Base-by-base conservation (phyloP, 2,888 invertebrate species). In the Cheilosia grossa region DNA sequence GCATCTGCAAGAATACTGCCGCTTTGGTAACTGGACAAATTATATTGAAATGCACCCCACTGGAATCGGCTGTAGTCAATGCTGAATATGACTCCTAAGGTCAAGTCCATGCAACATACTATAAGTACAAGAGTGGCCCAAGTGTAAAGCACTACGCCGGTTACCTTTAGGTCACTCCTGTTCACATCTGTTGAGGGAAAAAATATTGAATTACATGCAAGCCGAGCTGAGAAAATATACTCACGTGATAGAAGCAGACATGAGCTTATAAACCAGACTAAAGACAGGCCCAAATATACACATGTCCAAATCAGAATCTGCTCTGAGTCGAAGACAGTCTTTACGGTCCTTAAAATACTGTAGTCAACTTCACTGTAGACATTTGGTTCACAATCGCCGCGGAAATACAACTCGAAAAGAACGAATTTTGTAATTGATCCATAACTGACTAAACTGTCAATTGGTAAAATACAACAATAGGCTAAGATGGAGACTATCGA, bases 401-500 rank as follows among this genome's bases (percentile, higher is more conserved):
- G 88, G 87, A 92, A 92, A 64, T 92, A 92, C n/a, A 92, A 74
- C n/a, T 90, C 88, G 64, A 90, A 89, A 73, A 92, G 89, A 7
- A 91, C 88, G 13, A 89, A 88, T 78, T 89, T 88, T 4, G 91
- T 83, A 15, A 89, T 61, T 15, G 88, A 87, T 19, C 89, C 91
- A 75, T 88, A 90, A 5, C 73, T 89, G 21, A 89, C 58, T 0
- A 37, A 0, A 3, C 82, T 13, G 3, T 87, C 77, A n/a, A 91
- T 88, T 19, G 88, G 88, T 42, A 92, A 86, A 9, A 89, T 81
- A 77, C 92, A 91, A 58, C 88, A 90, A 78, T 91, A 91, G 10
- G 92, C 89, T 33, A 92, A 66, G 47, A 92, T 91, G 2, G 91
- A 91, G n/a, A 90, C 88, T 27, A 92, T 88, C 9, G 92, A 89